These are phyloP conservation scores for Paracanthobrama guichenoti DNA, from an alignment of 2,113 vertebrate genomes.

Conservation along the genomic window DNA sequence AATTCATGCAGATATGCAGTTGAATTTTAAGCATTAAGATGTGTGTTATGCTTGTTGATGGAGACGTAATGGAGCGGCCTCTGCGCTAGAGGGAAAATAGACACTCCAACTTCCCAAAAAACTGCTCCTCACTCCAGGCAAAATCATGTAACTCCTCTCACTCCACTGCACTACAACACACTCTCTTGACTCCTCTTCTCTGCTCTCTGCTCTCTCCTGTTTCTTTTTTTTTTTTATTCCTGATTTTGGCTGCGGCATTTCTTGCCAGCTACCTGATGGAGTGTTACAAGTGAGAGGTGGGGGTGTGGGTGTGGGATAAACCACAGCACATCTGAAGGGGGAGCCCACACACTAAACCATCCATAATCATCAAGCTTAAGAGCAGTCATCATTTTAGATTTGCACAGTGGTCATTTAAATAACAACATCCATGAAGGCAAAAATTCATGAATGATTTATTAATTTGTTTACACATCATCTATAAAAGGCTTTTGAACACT, in stretches of 20 bases:
- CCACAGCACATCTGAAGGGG: background rate
- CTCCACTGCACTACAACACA: background rate
- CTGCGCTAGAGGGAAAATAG: background rate
- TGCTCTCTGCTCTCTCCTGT: background rate
- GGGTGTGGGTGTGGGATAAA: background rate
- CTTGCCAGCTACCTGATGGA: background rate
- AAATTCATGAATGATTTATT: too few relatives aligned
- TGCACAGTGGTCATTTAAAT: background rate
- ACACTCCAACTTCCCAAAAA: background rate
- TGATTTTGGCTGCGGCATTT: background rate
- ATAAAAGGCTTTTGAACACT: too few relatives aligned
- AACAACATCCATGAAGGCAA: too few relatives aligned
- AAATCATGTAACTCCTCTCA: constrained; percentile 3
- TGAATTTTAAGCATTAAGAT: background rate
- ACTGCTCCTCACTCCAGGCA: background rate
- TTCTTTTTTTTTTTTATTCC: background rate
- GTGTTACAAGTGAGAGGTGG: background rate
- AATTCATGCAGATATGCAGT: background rate
- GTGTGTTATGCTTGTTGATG: background rate
- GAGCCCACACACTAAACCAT: background rate
- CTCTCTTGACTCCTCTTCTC: background rate
- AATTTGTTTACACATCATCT: too few relatives aligned
- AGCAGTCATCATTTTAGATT: background rate
- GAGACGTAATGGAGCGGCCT: background rate
- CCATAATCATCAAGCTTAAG: background rate